Conservation (phyloP, 1,140 invertebrate species). For the Pristionchus pacificus region DNA sequence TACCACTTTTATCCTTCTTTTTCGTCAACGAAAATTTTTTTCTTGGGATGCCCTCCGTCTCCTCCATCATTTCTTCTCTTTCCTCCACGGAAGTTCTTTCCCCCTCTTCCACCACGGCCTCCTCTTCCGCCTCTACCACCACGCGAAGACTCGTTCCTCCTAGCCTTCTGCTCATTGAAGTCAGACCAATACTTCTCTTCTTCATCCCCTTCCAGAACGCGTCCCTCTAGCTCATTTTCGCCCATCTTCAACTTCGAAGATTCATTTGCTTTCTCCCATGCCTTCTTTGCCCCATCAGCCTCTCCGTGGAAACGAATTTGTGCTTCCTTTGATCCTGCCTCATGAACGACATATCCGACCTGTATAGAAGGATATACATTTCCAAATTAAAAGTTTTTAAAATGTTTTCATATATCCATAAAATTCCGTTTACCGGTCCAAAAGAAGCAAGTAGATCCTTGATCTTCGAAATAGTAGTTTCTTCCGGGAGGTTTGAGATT, state of each 20-base stretch:
- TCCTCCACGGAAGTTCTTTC: constrained; percentile 27
- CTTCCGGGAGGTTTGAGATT: constrained; percentile 38
- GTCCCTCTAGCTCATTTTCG: constrained; percentile 68
- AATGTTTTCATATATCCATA: background rate
- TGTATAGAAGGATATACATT: constrained; percentile 45
- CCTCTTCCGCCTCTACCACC: constrained; percentile 20
- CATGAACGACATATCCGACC: constrained; percentile 48
- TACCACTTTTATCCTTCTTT: too few species aligned
- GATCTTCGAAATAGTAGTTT: constrained; percentile 31
- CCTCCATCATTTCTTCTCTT: constrained; percentile 10
- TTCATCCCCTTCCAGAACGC: constrained; percentile 73
- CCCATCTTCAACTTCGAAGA: constrained; percentile 64
- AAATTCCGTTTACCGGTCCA: background rate
- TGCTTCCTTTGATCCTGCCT: constrained; percentile 28
- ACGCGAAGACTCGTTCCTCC: constrained; percentile 25
- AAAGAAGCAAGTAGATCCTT: constrained; percentile 32
- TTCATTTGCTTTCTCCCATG: constrained; percentile 65
- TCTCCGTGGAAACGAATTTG: constrained; percentile 64
- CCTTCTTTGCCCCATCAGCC: constrained; percentile 67
- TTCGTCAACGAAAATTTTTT: background rate
- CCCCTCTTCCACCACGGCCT: constrained; percentile 31
- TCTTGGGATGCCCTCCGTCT: constrained; percentile 6
- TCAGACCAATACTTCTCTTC: constrained; percentile 59
- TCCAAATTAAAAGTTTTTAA: background rate
- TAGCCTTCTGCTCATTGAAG: constrained; percentile 41